Base-by-base conservation (phyloP, 2,113 vertebrate species). In the Corythoichthys haematopterus region DNA sequence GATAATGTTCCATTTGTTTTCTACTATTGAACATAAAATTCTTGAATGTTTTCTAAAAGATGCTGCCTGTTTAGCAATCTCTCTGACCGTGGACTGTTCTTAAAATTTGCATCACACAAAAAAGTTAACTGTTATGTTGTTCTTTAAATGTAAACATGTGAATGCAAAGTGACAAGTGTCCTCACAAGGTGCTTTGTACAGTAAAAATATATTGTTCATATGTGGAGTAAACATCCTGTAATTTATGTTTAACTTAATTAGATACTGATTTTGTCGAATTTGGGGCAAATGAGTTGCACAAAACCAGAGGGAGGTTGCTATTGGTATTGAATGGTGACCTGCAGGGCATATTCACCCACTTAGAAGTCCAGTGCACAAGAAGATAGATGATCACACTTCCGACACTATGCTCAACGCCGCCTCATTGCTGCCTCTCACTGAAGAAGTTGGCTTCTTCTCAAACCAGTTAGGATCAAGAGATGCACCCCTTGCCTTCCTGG, bases 241-340 rank as follows among this genome's bases (percentile, higher is more conserved):
- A 91, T 91, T 91, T 91, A 91, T 91, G 84, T 88, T 89, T 91
- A 92, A 93, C 84, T 90, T 91, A 91, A 92, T 74, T 80, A 75
- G 72, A 78, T 79, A 68, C 63, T 71, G 40, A n/a, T 46, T 70
- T 82, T 87, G 53, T 74, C 74, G 60, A 80, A 82, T 68, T 62
- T 58, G 79, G 74, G 81, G 80, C 36, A 69, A 67, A 60, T 59
- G 74, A 79, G 71, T 82, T 88, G 80, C 86, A 91, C 86, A 90
- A 72, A 71, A 70, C 63, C 79, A 68, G 79, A 85, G 70, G 12
- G 80, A 82, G 72, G 80, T 84, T 35, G 64, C 84, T 70, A 37
- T 68, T 72, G 82, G 82, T 89, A 69, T 74, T 79, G 68, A 59
- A 61, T 50, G 66, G 82, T 51, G 74, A 82, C 69, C 69, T 79